Conservation (phyloP, 2,888 invertebrate species). For the Cybosia mesomella region DNA sequence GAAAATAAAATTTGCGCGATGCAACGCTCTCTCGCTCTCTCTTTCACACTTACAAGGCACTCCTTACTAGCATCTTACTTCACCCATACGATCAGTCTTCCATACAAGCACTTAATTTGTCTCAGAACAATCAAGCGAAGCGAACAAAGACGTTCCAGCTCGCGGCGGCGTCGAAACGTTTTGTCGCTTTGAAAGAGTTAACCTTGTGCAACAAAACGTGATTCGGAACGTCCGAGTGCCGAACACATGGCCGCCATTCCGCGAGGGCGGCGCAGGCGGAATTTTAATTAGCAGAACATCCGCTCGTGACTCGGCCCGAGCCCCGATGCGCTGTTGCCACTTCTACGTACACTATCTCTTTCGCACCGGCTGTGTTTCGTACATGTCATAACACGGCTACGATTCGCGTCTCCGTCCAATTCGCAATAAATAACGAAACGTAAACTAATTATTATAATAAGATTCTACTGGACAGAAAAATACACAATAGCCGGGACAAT, state of each 20-base stretch:
- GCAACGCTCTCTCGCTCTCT: conserved; percentile 56
- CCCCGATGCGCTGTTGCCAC: conserved; percentile 82
- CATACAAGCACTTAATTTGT: conserved; percentile 70
- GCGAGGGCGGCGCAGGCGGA: conserved; percentile 87
- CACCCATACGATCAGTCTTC: conserved; percentile 74
- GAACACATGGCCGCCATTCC: conserved; percentile 87
- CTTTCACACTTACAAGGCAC: conserved; percentile 67
- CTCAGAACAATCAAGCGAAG: conserved; percentile 67
- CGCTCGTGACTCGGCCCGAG: conserved; percentile 82
- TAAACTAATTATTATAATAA: conserved; percentile 65
- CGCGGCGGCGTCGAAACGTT: conserved; percentile 66
- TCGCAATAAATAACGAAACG: conserved; percentile 57
- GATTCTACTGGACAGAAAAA: conserved; percentile 57
- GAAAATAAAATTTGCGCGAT: conserved; percentile 70
- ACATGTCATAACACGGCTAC: conserved; percentile 57
- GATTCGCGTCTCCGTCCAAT: conserved; percentile 54
- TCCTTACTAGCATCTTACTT: conserved; percentile 68
- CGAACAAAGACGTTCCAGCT: conserved; percentile 67
- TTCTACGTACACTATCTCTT: conserved; percentile 71
- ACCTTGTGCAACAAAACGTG: conserved; percentile 85
- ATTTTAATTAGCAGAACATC: conserved; percentile 88
- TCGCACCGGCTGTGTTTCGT: conserved; percentile 61
- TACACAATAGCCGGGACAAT: conserved; percentile 60
- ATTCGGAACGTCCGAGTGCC: conserved; percentile 83
- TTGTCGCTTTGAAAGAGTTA: conserved; percentile 75